Percentiles rank a stretch among this genome's conserved stretches.
Conservation (phyloP, 2,888 invertebrate genomes). For the Subacronicta megacephala region DNA sequence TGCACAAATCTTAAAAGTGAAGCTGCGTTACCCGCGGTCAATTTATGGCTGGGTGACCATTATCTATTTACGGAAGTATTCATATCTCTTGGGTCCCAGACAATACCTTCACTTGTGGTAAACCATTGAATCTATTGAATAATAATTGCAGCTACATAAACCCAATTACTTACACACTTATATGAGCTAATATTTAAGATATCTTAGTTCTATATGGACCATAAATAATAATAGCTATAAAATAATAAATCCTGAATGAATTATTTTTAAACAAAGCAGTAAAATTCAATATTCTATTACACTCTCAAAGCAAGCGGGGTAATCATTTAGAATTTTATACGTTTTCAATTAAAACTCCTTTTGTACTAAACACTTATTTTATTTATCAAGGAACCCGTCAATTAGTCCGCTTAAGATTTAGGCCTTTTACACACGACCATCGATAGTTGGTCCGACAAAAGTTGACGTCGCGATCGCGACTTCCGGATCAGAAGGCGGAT, state of each 20-base stretch:
- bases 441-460: too few relatives aligned
- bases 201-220: neutral
- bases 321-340: neutral
- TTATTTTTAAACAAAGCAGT: neutral
- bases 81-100: too few relatives aligned
- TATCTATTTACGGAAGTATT: too few relatives aligned
- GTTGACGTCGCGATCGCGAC: too few relatives aligned
- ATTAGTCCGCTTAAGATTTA: constrained; percentile 27
- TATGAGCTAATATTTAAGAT: neutral
- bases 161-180: neutral
- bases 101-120: too few relatives aligned
- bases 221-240: neutral
- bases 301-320: neutral
- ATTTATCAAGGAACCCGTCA: constrained; percentile 26
- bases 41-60: too few relatives aligned
- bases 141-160: neutral
- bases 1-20: too few relatives aligned
- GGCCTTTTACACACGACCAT: neutral
- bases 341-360: constrained; percentile 28
- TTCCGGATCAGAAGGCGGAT: too few relatives aligned
- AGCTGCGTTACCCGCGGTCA: too few relatives aligned
- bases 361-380: constrained; percentile 1
- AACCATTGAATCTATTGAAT: neutral
- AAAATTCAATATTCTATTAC: neutral
- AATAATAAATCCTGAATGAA: neutral